phyloP scores from a whole-genome alignment of 2,113 vertebrate genomes.

The Isichthys henryi region DNA sequence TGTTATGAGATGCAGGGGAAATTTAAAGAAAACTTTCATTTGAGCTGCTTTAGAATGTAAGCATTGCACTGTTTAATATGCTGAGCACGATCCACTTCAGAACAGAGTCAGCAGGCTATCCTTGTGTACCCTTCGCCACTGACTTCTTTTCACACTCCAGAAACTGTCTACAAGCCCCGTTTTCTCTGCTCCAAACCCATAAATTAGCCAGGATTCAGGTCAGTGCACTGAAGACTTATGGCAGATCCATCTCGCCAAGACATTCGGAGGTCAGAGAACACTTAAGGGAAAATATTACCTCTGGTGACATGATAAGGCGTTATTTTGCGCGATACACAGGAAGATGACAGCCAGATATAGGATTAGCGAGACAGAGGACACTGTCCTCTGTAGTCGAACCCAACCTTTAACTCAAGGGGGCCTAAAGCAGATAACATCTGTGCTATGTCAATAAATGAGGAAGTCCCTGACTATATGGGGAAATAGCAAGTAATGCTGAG shows the following conservation, averaged over 20 bases:
- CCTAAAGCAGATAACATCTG: not conserved
- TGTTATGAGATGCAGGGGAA: not conserved
- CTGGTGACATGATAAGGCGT: not conserved
- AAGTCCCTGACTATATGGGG: too few species aligned
- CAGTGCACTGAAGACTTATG: not conserved
- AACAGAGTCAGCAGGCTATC: not conserved
- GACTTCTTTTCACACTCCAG: not conserved
- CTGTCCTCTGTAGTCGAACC: not conserved
- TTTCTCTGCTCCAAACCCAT: not conserved
- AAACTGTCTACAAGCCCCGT: not conserved
- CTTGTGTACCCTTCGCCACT: not conserved
- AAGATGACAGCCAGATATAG: not conserved
- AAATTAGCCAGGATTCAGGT: slow-evolving; percentile 4
- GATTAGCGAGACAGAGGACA: not conserved
- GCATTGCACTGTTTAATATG: not conserved
- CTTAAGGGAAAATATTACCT: not conserved
- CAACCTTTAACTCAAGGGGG: not conserved
- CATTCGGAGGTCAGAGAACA: not conserved
- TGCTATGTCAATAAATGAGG: slow-evolving; percentile 9
- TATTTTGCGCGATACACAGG: not conserved
- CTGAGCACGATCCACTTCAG: not conserved
- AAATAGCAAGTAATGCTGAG: not conserved
- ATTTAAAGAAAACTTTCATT: not conserved
- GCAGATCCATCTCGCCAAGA: not conserved
- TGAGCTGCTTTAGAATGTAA: not conserved